Evolutionary conservation across 2,797 vertebrate genomes (phyloP).

Genomic region (Setipinna tenuifilis): DNA sequence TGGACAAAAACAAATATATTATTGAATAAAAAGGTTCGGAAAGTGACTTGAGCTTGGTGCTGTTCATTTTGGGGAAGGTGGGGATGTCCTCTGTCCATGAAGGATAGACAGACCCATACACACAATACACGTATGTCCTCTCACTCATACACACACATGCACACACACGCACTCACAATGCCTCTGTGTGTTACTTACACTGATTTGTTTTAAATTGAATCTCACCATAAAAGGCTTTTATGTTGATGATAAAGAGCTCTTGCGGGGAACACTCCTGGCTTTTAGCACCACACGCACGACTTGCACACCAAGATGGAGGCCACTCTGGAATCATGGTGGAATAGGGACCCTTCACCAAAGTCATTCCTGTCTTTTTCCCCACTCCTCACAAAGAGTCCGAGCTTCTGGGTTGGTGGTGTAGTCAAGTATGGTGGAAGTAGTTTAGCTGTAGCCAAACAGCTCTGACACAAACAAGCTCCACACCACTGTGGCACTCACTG

Average conservation of each 20-base stretch:
- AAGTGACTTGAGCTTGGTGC: conserved; percentile 45
- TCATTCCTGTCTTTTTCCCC: not conserved
- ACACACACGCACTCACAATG: not conserved
- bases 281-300: conserved; percentile 28
- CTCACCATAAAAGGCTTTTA: conserved; percentile 44
- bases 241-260: conserved; percentile 46
- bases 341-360: not conserved
- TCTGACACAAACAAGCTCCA: not conserved
- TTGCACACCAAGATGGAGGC: conserved; percentile 27
- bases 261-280: conserved; percentile 27
- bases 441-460: not conserved
- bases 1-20: conserved; percentile 56
- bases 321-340: not conserved
- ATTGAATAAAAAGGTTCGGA: conserved; percentile 64
- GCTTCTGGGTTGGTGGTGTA: not conserved
- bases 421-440: not conserved
- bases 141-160: not conserved
- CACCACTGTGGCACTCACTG: not conserved
- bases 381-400: not conserved
- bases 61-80: conserved; percentile 50
- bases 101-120: conserved; percentile 19
- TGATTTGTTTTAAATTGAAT: conserved; percentile 54
- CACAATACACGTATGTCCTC: not conserved
- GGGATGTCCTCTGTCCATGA: conserved; percentile 41
- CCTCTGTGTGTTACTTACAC: conserved; percentile 34